A percentile compares a stretch with the other conserved stretches of the same genome.
Conservation (phyloP, 2,888 invertebrate genomes). For the Limulus polyphemus region DNA sequence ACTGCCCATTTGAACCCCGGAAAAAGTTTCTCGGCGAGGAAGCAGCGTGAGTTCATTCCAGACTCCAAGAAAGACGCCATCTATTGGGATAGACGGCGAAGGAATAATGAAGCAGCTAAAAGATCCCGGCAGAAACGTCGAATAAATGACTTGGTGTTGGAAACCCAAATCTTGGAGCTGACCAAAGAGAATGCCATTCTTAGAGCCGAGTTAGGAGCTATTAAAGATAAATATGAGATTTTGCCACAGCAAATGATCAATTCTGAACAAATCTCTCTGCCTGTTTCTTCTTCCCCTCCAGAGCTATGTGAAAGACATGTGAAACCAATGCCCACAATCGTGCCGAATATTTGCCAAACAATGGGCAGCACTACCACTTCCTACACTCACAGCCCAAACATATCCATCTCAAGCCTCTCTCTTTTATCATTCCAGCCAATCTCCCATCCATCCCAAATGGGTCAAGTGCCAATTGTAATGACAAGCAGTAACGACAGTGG, state of each 20-base stretch:
- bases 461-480: background rate
- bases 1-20: conserved; percentile 10
- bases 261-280: no score
- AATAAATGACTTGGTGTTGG: conserved; percentile 91
- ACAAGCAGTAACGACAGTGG: no score
- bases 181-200: conserved; percentile 91
- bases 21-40: conserved; percentile 43
- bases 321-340: conserved; percentile 20
- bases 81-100: conserved; percentile 89
- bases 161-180: conserved; percentile 81
- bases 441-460: background rate
- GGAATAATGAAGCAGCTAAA: conserved; percentile 96
- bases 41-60: conserved; percentile 91
- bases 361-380: background rate
- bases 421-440: background rate
- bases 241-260: conserved; percentile 47
- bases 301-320: conserved; percentile 50
- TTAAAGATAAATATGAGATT: conserved; percentile 79
- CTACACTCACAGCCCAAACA: background rate
- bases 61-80: conserved; percentile 93
- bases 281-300: conserved; percentile 1
- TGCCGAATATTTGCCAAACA: conserved; percentile 7
- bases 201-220: conserved; percentile 79
- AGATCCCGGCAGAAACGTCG: conserved; percentile 90
- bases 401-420: background rate